A percentile compares a stretch with the other conserved stretches of the same genome.
Conservation (phyloP, 2,888 invertebrate species). For the Hipparchia semele region DNA sequence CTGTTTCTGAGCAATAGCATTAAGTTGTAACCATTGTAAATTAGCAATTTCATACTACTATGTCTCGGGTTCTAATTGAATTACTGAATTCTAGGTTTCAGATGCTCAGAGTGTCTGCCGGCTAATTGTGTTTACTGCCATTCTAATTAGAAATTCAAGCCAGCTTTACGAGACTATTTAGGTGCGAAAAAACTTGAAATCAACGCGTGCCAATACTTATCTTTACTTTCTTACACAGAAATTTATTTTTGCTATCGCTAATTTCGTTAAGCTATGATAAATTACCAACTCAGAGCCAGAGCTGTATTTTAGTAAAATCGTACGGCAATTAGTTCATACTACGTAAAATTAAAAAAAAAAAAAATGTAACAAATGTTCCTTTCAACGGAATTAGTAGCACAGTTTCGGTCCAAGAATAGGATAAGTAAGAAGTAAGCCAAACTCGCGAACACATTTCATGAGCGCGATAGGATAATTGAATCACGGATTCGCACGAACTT, state of each 20-base stretch:
- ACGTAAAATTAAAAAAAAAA: constrained; percentile 11
- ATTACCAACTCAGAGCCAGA: too few relatives aligned
- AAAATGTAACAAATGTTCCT: constrained; percentile 8
- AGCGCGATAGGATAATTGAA: constrained; percentile 37
- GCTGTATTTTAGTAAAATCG: too few relatives aligned
- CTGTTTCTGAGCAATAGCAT: not conserved
- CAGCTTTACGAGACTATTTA: not conserved
- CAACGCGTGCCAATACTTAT: too few relatives aligned
- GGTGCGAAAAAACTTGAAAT: too few relatives aligned
- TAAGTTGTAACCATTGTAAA: not conserved
- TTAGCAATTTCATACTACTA: not conserved
- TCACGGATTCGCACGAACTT: constrained; percentile 35
- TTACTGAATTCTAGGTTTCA: constrained; percentile 1
- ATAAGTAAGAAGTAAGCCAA: constrained; percentile 22
- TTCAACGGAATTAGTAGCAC: constrained; percentile 29
- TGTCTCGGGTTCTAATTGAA: constrained; percentile 1
- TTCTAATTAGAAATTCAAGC: not conserved
- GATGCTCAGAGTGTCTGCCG: not conserved
- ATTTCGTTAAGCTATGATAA: too few relatives aligned
- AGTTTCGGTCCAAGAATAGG: constrained; percentile 28
- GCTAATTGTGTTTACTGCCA: constrained; percentile 2
- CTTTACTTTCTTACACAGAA: too few relatives aligned
- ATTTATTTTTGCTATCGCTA: too few relatives aligned
- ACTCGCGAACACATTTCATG: constrained; percentile 35
- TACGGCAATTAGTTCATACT: not conserved